These are phyloP conservation scores for Vultur gryphus DNA, from an alignment of 2,797 vertebrate genomes.

Conservation along the genomic window DNA sequence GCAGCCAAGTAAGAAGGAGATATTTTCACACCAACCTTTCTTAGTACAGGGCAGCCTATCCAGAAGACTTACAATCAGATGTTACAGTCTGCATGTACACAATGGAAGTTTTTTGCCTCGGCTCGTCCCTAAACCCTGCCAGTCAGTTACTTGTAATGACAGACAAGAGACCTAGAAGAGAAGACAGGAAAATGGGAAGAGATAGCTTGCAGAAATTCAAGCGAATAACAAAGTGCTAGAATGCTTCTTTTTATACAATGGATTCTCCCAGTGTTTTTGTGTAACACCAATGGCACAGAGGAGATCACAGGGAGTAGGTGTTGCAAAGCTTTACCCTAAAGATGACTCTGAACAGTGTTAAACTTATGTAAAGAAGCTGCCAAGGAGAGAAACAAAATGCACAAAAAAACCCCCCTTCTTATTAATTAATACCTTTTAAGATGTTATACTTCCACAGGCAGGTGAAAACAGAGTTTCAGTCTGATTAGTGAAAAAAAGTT, in stretches of 20 bases:
- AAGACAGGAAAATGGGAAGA: not conserved
- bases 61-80: not conserved
- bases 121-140: not conserved
- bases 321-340: not conserved
- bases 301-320: not conserved
- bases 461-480: constrained; percentile 3
- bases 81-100: not conserved
- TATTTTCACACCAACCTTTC: not conserved
- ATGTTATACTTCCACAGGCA: not conserved
- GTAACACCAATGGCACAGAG: not conserved
- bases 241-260: not conserved
- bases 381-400: not conserved
- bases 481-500: not conserved
- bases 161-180: not conserved
- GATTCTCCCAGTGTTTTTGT: not conserved
- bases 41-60: not conserved
- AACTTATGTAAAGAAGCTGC: not conserved
- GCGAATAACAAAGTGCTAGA: fast-evolving
- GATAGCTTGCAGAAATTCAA: not conserved
- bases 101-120: not conserved
- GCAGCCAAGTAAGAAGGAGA: not conserved
- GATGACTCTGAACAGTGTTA: not conserved
- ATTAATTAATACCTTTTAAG: not conserved
- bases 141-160: not conserved
- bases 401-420: not conserved